These are phyloP conservation scores for Eumeta japonica DNA, from an alignment of 1,140 invertebrate genomes.

Conservation along the genomic window DNA sequence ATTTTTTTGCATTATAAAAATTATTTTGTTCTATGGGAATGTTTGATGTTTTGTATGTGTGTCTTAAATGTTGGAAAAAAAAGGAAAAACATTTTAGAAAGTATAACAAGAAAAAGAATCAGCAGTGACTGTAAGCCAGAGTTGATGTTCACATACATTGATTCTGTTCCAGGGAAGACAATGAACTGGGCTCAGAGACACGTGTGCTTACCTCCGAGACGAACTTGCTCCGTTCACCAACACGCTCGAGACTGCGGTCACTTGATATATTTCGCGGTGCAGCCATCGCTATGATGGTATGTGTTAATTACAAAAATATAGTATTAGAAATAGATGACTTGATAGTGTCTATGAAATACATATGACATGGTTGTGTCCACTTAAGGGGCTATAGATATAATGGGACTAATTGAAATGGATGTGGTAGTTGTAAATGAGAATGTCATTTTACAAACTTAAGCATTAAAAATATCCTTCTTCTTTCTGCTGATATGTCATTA, in stretches of 20 bases:
- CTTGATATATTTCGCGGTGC: constrained; percentile 59
- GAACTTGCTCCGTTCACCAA: constrained; percentile 29
- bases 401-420: not conserved
- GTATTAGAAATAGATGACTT: too few species aligned
- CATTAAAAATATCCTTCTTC: too few species aligned
- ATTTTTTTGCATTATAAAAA: too few species aligned
- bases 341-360: too few species aligned
- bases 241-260: constrained; percentile 41
- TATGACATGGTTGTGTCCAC: too few species aligned
- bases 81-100: too few species aligned
- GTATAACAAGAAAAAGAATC: not conserved
- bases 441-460: not conserved
- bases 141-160: not conserved
- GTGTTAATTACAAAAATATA: too few species aligned
- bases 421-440: not conserved
- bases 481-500: too few species aligned
- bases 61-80: too few species aligned
- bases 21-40: too few species aligned
- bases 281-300: constrained; percentile 73
- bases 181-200: constrained; percentile 40
- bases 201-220: constrained; percentile 34
- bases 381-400: too few species aligned
- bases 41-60: too few species aligned
- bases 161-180: constrained; percentile 33
- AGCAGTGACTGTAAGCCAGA: not conserved